Conservation (phyloP, 1,140 invertebrate species). For the Sarcophaga bullata region DNA sequence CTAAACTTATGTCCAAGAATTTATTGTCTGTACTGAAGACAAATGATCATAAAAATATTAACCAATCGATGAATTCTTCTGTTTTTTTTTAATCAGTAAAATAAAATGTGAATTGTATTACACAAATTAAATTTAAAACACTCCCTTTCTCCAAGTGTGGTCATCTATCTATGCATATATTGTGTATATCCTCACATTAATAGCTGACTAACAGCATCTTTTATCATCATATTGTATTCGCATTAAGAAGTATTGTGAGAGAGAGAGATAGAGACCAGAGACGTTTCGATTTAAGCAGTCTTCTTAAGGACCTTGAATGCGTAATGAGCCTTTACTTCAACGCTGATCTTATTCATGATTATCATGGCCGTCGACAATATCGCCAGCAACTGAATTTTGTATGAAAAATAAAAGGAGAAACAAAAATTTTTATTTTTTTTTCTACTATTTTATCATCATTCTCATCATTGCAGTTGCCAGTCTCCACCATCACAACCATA, state of each 20-base stretch:
- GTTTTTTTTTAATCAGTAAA: no score
- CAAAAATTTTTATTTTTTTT: not conserved
- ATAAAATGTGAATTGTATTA: no score
- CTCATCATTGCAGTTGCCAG: not conserved
- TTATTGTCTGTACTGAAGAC: no score
- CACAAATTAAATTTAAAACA: no score
- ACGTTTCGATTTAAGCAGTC: not conserved
- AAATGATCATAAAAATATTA: no score
- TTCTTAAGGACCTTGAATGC: constrained; percentile 62
- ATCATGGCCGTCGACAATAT: not conserved
- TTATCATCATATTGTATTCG: constrained; percentile 13
- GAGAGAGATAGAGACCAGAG: no score
- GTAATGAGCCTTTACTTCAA: constrained; percentile 53
- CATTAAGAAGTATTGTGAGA: not conserved
- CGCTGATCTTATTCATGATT: constrained; percentile 28
- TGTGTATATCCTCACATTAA: no score
- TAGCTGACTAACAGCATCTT: not conserved
- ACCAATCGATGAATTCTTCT: no score
- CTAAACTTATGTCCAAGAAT: no score
- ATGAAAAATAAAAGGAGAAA: no score
- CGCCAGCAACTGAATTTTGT: not conserved
- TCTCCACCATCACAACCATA: not conserved
- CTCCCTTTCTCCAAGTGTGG: not conserved
- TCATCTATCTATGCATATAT: not conserved
- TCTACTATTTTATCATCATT: not conserved